phyloP scores from a whole-genome alignment of 2,888 invertebrate species.

The Thymelicus sylvestris region DNA sequence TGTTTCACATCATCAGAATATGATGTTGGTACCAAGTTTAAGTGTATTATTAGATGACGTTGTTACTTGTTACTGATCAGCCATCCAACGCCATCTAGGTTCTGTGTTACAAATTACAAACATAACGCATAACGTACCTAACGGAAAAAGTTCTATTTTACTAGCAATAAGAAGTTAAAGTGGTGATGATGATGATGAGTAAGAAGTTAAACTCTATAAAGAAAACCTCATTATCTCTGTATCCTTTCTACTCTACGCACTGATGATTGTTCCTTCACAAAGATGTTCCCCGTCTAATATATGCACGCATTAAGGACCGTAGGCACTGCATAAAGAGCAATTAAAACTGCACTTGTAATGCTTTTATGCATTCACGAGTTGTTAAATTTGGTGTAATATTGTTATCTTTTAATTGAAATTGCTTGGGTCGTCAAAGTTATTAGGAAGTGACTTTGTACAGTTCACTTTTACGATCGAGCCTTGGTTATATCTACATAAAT shows the following conservation, averaged over 20 bases:
- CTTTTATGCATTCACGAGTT: constrained; percentile 32
- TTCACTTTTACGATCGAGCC: too few relatives aligned
- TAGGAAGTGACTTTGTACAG: neutral
- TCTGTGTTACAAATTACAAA: too few relatives aligned
- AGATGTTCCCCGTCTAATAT: constrained; percentile 27
- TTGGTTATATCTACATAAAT: too few relatives aligned
- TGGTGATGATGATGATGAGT: too few relatives aligned
- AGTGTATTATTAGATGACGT: too few relatives aligned
- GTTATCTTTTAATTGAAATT: constrained; percentile 28
- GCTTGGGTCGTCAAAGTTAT: constrained; percentile 2
- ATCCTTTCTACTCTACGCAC: constrained; percentile 2
- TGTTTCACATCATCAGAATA: too few relatives aligned
- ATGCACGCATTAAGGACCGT: constrained; percentile 19
- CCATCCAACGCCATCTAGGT: too few relatives aligned
- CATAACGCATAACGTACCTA: too few relatives aligned
- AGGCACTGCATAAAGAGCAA: constrained; percentile 35
- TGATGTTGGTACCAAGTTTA: too few relatives aligned
- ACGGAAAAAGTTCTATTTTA: too few relatives aligned
- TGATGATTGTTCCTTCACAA: constrained; percentile 19
- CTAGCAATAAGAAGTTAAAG: too few relatives aligned
- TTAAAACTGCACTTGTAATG: constrained; percentile 46
- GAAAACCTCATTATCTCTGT: neutral
- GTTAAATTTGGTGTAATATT: constrained; percentile 28
- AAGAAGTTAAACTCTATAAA: neutral
- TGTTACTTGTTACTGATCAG: too few relatives aligned